Base-by-base conservation (phyloP, 2,797 vertebrate genomes). In the Danionella dracula region DNA sequence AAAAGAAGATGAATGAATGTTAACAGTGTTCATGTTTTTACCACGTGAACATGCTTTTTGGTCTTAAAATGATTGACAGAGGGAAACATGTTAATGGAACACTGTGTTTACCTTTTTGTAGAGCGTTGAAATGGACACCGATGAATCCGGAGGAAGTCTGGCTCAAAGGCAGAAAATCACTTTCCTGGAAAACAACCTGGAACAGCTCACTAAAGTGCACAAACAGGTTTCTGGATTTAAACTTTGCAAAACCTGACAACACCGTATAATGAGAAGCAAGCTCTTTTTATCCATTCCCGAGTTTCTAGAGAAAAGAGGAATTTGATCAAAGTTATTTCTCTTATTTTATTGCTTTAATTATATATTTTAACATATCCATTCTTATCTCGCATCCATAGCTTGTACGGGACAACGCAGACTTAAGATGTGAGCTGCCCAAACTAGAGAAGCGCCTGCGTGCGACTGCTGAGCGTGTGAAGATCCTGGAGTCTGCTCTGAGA, bases 371-470 rank as follows among this genome's bases (percentile, higher is more conserved):
- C 16, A 32, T 6, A 35, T n/a, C n/a, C n/a, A n/a, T n/a, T n/a
- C 23, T 19, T 15, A 34, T 15, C 7, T 21, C 35, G 0, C n/a
- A 2, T 41, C 3, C 50, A 0, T 76, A 99, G 96, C 66, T 98
- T 78, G 96, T 96, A 60, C 89, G 91, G 56, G 96, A 98, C 79
- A 98, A 98, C 4, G 96, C 92, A n/a, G 96, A 98, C 81, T 90
- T 99, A 78, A 93, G 96, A 73, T 98, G 95, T 68, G 95, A 99
- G 86, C 89, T 98, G 73, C 96, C 96, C 50, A 99, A 99, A 83
- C 81, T 95, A 84, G 96, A 99, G 79, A 96, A 97, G 84, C 91
- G 96, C 56, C 90, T 98, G 60, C 84, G 96, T 0, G 94, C 93
- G 62, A 95, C 94, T 0, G 93, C 91, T 0, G 96, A 98, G 82